Conservation (phyloP, 2,888 invertebrate species). For the Scotopteryx bipunctaria region DNA sequence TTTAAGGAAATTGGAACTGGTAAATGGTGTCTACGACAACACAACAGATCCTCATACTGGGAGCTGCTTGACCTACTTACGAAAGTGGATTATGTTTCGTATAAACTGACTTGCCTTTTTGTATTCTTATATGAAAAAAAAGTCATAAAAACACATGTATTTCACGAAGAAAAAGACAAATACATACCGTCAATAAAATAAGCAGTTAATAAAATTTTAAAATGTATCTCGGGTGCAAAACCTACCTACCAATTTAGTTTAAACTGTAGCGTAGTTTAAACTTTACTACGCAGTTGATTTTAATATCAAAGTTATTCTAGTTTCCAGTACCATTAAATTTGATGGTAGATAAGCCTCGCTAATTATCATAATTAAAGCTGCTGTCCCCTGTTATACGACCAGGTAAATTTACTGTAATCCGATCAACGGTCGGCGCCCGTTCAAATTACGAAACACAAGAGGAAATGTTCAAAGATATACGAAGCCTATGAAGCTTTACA, state of each 20-base stretch:
- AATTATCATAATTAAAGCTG: constrained; percentile 40
- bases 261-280: too few relatives aligned
- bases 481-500: constrained; percentile 13
- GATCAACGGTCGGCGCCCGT: constrained; percentile 36
- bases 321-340: constrained; percentile 34
- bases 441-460: constrained; percentile 33
- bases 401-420: constrained; percentile 40
- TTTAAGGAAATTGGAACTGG: constrained; percentile 43
- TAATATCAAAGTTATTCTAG: constrained; percentile 28
- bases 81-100: constrained; percentile 30
- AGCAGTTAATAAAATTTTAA: too few relatives aligned
- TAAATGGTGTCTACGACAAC: constrained; percentile 22
- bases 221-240: too few relatives aligned
- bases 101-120: neutral
- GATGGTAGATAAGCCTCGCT: constrained; percentile 33
- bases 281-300: constrained; percentile 20
- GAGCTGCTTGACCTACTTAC: constrained; percentile 33
- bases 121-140: neutral
- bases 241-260: too few relatives aligned
- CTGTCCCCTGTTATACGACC: constrained; percentile 33
- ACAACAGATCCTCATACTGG: constrained; percentile 14
- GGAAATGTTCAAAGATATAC: constrained; percentile 13
- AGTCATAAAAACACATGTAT: too few relatives aligned
- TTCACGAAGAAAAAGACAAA: too few relatives aligned
- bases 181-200: too few relatives aligned